Percentiles rank a stretch among this genome's conserved stretches.
phyloP scores from a whole-genome alignment of 2,888 invertebrate genomes.

The Poecilus cupreus region DNA sequence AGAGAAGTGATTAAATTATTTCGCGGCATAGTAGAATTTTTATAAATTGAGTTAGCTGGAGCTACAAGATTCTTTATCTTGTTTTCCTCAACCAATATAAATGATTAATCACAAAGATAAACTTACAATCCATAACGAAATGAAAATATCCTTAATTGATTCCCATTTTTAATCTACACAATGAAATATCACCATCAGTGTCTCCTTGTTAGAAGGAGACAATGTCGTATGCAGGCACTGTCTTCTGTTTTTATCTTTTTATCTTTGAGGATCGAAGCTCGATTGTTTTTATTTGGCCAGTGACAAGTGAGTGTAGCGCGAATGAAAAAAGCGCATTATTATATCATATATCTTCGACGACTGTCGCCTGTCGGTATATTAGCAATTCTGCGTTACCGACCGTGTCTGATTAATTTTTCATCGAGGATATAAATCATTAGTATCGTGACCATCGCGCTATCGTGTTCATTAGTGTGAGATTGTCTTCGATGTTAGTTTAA shows the following conservation, averaged over 20 bases:
- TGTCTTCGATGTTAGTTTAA: neutral
- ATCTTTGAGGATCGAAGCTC: neutral
- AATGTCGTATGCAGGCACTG: no score
- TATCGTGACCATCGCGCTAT: neutral
- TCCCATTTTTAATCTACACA: no score
- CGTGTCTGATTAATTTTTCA: conserved; percentile 31
- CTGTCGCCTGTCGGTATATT: conserved; percentile 8
- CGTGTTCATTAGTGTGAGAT: neutral
- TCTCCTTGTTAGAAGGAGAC: neutral
- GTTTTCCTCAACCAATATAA: no score
- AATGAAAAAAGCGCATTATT: conserved; percentile 8
- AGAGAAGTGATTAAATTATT: no score
- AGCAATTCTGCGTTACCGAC: conserved; percentile 24
- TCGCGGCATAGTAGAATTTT: no score
- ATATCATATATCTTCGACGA: conserved; percentile 6
- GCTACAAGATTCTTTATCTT: no score
- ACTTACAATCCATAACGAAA: no score
- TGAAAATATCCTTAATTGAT: no score
- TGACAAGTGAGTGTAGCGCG: neutral
- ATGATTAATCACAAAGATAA: no score
- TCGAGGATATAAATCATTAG: neutral
- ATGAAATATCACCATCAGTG: neutral
- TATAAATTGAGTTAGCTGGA: no score
- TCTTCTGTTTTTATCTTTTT: neutral
- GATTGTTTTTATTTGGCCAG: neutral